Evolutionary conservation across 2,888 invertebrate species (phyloP).

Genomic region (Nycteola revayana): DNA sequence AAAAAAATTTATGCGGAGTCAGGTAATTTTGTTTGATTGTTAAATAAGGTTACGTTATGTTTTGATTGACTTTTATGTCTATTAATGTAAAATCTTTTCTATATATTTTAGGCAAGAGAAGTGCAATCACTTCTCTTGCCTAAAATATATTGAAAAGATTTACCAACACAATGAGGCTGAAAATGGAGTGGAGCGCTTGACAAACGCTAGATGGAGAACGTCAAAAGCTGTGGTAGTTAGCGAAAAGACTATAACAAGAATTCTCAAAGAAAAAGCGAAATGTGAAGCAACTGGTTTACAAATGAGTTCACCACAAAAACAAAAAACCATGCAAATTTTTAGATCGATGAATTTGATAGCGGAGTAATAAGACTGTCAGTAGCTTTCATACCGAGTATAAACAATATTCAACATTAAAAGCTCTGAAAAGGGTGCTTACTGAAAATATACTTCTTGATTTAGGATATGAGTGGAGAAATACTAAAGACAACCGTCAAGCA

Average conservation of each 20-base stretch:
- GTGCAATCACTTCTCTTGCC: too few relatives aligned
- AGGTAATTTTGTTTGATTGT: too few relatives aligned
- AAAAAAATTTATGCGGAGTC: too few relatives aligned
- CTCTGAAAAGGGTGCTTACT: constrained; percentile 3
- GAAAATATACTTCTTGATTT: constrained; percentile 2
- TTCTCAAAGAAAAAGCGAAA: constrained; percentile 10
- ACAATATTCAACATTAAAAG: constrained; percentile 5
- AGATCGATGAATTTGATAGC: constrained; percentile 6
- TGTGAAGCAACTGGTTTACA: too few relatives aligned
- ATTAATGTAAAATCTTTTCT: constrained; percentile 1
- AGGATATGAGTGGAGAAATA: constrained; percentile 6
- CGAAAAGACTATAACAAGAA: constrained; percentile 9
- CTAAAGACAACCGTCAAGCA: constrained; percentile 6
- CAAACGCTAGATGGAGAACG: constrained; percentile 11
- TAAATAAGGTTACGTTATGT: too few relatives aligned
- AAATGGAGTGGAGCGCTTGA: constrained; percentile 8
- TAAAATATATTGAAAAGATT: constrained; percentile 6
- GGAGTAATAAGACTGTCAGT: constrained; percentile 8
- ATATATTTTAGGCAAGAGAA: constrained; percentile 7
- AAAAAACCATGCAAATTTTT: too few relatives aligned
- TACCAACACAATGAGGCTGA: constrained; percentile 10
- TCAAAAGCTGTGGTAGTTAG: constrained; percentile 10
- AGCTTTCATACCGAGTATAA: constrained; percentile 6
- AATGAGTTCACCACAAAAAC: too few relatives aligned
- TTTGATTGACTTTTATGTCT: constrained; percentile 1